Evolutionary conservation across 2,888 invertebrate genomes (phyloP).

Genomic region (Cryptophagus acutangulus): DNA sequence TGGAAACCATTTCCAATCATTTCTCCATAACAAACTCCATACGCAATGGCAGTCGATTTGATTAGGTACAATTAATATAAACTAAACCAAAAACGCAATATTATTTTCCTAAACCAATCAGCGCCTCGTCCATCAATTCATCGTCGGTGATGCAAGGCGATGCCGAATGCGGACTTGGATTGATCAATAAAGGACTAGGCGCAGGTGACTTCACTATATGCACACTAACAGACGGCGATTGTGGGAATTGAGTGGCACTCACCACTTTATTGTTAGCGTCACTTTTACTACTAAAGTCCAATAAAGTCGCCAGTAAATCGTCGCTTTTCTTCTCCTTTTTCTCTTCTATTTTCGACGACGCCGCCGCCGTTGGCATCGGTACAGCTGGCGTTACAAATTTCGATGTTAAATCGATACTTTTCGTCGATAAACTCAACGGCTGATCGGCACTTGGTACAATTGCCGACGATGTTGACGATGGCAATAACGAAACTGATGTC

Average conservation of each 20-base stretch:
- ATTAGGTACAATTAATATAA: neutral
- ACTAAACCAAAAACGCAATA: neutral
- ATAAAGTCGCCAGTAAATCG: conserved; percentile 54
- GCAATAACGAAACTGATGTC: too few relatives aligned
- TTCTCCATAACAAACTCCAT: too few relatives aligned
- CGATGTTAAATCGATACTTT: conserved; percentile 48
- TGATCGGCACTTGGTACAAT: too few relatives aligned
- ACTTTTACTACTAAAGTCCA: conserved; percentile 9
- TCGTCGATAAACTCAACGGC: conserved; percentile 39
- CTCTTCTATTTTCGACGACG: conserved; percentile 34
- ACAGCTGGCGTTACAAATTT: conserved; percentile 48
- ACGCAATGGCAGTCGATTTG: conserved; percentile 1
- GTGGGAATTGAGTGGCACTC: conserved; percentile 41
- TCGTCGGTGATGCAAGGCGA: conserved; percentile 83
- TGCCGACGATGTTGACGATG: conserved; percentile 24
- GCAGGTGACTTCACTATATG: conserved; percentile 75
- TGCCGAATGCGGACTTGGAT: conserved; percentile 67
- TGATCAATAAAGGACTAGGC: conserved; percentile 62
- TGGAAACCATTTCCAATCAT: too few relatives aligned
- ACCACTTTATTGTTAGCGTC: conserved; percentile 25
- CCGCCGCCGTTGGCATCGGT: conserved; percentile 45
- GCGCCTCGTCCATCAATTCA: conserved; percentile 84
- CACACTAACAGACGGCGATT: conserved; percentile 66
- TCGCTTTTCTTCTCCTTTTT: conserved; percentile 32
- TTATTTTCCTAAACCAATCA: conserved; percentile 70